Percentiles rank a stretch among this genome's conserved stretches.
phyloP scores from a whole-genome alignment of 2,113 vertebrate species.

The Stegostoma tigrinum region DNA sequence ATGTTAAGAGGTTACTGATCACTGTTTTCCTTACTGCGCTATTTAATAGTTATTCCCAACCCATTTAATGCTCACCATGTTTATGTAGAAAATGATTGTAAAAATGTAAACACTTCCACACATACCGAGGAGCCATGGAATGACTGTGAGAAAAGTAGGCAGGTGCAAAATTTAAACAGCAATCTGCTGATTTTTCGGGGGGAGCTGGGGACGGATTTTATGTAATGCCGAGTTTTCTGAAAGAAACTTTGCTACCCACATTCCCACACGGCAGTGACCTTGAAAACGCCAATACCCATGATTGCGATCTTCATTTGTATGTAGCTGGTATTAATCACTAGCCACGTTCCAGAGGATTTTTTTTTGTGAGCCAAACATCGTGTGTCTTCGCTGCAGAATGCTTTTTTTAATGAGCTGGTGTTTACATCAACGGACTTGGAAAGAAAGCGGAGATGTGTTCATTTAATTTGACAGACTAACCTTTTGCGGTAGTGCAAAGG shows the following conservation, averaged over 20 bases:
- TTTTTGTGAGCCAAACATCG: not conserved
- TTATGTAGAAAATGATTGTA: not conserved
- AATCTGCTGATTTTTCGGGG: not conserved
- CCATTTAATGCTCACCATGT: not conserved
- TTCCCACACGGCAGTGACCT: not conserved
- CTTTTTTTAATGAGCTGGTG: not conserved
- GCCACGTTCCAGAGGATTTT: not conserved
- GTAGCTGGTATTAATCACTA: not conserved
- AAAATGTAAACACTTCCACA: not conserved
- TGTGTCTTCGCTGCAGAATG: not conserved
- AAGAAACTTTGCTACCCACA: not conserved
- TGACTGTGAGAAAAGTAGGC: not conserved
- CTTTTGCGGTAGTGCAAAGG: not conserved
- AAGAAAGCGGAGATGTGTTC: not conserved
- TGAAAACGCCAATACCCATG: not conserved
- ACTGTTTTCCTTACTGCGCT: not conserved
- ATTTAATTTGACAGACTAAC: slow-evolving; percentile 10
- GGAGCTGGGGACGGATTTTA: not conserved
- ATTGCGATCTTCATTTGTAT: not conserved
- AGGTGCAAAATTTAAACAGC: not conserved
- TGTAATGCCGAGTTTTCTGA: not conserved
- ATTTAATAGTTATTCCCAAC: not conserved
- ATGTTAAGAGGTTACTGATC: not conserved
- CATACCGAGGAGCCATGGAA: not conserved
- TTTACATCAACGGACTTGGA: not conserved